phyloP scores from a whole-genome alignment of 2,113 vertebrate genomes.

The Craseonycteris thonglongyai region DNA sequence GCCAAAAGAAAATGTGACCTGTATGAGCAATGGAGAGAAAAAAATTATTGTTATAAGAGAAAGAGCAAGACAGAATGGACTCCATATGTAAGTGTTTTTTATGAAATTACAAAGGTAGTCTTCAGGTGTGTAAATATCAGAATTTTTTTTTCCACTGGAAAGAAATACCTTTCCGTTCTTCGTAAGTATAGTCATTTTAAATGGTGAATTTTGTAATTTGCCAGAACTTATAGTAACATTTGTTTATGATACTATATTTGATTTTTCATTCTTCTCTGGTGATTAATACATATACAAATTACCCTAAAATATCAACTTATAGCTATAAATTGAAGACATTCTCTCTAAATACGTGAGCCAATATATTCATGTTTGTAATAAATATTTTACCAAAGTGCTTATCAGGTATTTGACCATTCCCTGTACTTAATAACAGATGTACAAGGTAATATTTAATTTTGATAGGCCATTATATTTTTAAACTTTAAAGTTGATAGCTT shows the following conservation, averaged over 20 bases:
- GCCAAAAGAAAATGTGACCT: not conserved
- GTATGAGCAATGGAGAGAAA: not conserved
- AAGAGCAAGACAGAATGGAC: not conserved
- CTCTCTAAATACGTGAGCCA: not conserved
- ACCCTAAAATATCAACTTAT: not conserved
- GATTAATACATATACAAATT: not conserved
- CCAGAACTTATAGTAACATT: not conserved
- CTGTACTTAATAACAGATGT: not conserved
- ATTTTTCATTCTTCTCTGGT: not conserved
- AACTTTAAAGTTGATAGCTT: not conserved
- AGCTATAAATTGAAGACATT: not conserved
- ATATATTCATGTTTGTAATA: not conserved
- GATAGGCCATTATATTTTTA: not conserved
- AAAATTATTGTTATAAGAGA: not conserved
- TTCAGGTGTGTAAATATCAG: not conserved
- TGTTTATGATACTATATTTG: not conserved
- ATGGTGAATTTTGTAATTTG: not conserved
- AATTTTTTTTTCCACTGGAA: not conserved
- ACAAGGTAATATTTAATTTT: not conserved
- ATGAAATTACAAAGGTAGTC: not conserved
- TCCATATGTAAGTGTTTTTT: not conserved
- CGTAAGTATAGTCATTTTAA: not conserved
- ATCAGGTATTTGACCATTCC: not conserved
- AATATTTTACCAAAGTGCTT: not conserved
- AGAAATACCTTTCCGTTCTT: not conserved